Evolutionary conservation across 2,797 vertebrate genomes (phyloP), one percentile per base, ranked within the genome.

Genomic region (Echiichthys vipera): DNA sequence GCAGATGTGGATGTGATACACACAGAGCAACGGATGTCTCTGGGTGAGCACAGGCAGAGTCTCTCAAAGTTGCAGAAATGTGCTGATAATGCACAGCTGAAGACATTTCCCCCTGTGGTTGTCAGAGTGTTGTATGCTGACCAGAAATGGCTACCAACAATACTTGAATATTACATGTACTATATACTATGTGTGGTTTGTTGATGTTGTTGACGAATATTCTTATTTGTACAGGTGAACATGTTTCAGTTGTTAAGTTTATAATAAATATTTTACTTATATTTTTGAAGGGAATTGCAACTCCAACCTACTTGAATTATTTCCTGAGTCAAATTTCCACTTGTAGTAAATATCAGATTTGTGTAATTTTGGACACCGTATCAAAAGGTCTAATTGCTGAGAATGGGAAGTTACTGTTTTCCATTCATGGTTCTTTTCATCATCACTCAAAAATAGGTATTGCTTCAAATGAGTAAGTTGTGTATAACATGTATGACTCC

Each of bases 51-150:
- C 42, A 66, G 27, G 7, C 29, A 24, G 11, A 39, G 17, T 50
- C 45, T 56, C 64, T 58, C 11, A 12, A 29, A 56, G 18, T 17
- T 65, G 15, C 43, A 70, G 22, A 64, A 20, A 40, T 57, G 39
- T 63, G 51, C 17, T 51, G 27, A 14, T 40, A 13, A 64, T 63
- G 29, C 50, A 64, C 12, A 18, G 5, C 29, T 40, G 1, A 49
- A 20, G 14, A 20, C 30, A 24, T 54, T 53, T 68, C 20, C 10
- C 17, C 47, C 36, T 32, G 2, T 25, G 5, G 29, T 12, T 53
- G 10, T 56, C 39, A 22, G 47, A 24, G 29, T 27, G 18, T 30
- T 61, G 7, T 5, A 53, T 20, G 24, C 37, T 24, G 46, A 57
- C n/a, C n/a, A 49, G 22, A 54, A 46, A 51, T 46, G 30, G 13